Base-by-base conservation (phyloP, 2,888 invertebrate species). In the Crossocerus cetratus region DNA sequence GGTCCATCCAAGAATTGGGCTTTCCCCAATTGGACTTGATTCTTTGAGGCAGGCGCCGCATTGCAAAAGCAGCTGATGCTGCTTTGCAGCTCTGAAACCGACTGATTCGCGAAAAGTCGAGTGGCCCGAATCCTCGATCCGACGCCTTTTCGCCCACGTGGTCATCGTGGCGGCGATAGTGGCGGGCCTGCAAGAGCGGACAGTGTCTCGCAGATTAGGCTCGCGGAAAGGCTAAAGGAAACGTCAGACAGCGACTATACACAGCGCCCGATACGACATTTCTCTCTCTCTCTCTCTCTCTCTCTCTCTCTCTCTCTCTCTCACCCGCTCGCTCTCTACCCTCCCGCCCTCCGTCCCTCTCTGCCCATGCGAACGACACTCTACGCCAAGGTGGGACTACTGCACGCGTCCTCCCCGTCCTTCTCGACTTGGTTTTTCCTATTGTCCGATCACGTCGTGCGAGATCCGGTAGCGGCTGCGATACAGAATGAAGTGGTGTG, bases 401-500 rank as follows among this genome's bases (percentile, higher is more conserved):
- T 76, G 61, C 14, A 69, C 32, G 32, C 32, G 32, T 60, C 57
- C 63, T 43, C 20, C 62, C 55, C 59, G 60, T 69, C 62, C 13
- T 23, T 71, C 54, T 55, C 43, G 62, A 16, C 71, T 23, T 62
- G 68, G 69, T 61, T 71, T 16, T 53, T 2, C 20, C 62, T 55
- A 16, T 59, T 67, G 57, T 67, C 43, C 23, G 23, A 42, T n/a
- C 44, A 45, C 21, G n/a, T 56, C 16, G 16, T 23, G 49, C 58
- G 14, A n/a, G n/a, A 65, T 53, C 22, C 21, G 32, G 32, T 11
- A 20, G 21, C 14, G 53, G 23, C 14, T 5, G 22, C 21, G 44
- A 66, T 49, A 53, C 76, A 84, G 66, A 73, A 86, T 86, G 86
- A 86, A 86, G 84, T 86, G 86, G 86, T 82, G 82, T 65, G 85